Conservation (phyloP, 2,888 invertebrate species). For the Allolobophora icterica region DNA sequence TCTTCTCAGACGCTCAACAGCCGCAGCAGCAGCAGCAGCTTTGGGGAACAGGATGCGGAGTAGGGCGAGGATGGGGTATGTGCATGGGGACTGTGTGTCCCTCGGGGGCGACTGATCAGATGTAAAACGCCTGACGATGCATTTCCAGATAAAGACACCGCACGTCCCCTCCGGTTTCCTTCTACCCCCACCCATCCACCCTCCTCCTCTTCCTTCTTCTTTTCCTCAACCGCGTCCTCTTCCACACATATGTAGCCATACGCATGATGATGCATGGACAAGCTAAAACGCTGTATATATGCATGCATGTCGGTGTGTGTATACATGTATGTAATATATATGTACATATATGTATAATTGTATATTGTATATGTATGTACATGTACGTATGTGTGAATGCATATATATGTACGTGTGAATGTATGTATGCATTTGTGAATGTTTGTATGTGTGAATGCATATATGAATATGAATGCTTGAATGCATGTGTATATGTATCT, state of each 20-base stretch:
- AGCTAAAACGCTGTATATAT: too few relatives aligned
- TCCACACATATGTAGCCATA: too few relatives aligned
- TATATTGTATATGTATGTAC: background rate
- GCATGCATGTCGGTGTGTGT: background rate
- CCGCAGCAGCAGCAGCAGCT: background rate
- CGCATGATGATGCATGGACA: too few relatives aligned
- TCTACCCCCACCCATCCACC: background rate
- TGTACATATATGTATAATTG: background rate
- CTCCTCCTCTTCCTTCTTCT: slow-evolving; percentile 7
- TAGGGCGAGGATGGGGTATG: background rate
- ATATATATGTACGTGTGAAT: background rate
- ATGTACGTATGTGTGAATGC: background rate
- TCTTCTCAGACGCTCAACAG: background rate
- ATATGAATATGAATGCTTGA: background rate
- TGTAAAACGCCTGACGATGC: background rate
- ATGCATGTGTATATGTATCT: too few relatives aligned
- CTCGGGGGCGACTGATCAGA: slow-evolving; percentile 14
- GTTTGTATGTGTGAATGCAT: background rate
- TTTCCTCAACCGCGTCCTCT: background rate
- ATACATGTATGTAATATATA: background rate
- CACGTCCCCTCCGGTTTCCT: background rate
- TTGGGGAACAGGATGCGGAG: background rate
- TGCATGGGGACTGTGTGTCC: background rate
- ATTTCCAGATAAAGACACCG: background rate
- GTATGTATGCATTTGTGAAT: background rate